Conservation (phyloP, 2,888 invertebrate genomes). For the Apamea epomidion region DNA sequence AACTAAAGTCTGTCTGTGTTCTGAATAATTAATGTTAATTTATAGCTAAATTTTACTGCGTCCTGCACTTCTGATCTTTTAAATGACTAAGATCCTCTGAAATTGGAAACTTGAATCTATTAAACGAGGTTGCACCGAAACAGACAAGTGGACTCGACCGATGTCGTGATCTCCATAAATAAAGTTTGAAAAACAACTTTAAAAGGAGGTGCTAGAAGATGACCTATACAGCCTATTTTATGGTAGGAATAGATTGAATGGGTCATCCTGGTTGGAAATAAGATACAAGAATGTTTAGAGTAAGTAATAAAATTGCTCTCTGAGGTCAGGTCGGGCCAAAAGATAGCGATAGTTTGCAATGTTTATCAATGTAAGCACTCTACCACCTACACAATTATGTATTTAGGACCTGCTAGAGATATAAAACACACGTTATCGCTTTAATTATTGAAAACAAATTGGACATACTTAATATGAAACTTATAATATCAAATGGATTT, state of each 20-base stretch:
- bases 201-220: conserved; percentile 17
- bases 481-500: background rate
- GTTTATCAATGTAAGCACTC: conserved; percentile 37
- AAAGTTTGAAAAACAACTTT: conserved; percentile 29
- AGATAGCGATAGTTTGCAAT: conserved; percentile 31
- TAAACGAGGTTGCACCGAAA: conserved; percentile 52
- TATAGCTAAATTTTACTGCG: conserved; percentile 3
- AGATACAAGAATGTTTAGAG: conserved; percentile 25
- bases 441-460: background rate
- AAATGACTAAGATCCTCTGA: conserved; percentile 56
- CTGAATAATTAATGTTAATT: conserved; percentile 30
- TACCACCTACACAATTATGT: conserved; percentile 25
- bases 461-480: background rate
- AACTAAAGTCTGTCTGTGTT: conserved; percentile 10
- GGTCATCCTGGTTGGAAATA: conserved; percentile 38
- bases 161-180: conserved; percentile 39
- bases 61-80: conserved; percentile 44
- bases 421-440: conserved; percentile 3
- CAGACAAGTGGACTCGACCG: conserved; percentile 38
- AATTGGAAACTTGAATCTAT: conserved; percentile 65
- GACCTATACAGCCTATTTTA: conserved; percentile 13
- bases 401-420: background rate
- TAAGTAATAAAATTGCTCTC: conserved; percentile 27
- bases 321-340: conserved; percentile 31
- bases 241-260: conserved; percentile 31